Base-by-base conservation (phyloP, 2,888 invertebrate genomes). In the Sepiola atlantica region DNA sequence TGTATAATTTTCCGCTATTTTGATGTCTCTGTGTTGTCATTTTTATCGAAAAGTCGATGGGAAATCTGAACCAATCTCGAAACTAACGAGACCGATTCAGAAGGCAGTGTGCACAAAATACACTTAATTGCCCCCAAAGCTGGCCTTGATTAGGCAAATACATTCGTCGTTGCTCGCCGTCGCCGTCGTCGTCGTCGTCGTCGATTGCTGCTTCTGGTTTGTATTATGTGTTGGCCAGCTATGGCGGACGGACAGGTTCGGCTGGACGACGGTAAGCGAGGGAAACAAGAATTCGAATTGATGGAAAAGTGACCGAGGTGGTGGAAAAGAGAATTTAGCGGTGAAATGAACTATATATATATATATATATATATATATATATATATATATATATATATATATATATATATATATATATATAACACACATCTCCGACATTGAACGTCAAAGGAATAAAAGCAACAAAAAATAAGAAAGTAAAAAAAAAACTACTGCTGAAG, bases 21-120 rank as follows among this genome's bases (percentile, higher is more conserved):
- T 93, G 93, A 93, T 93, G 93, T 93, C 55, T 93, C 93, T 61
- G 93, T 93, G 93, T 93, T 93, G 93, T 93, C 93, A 93, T 93
- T 93, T 93, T 93, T 93, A 93, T 93, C 93, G 93, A 28, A 93
- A 32, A 93, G 57, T 57, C 57, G 93, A 93, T 55, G n/a, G 93
- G 35, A 35, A 93, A 55, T 55, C 93, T 61, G 55, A 35, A 32
- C 55, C 57, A 93, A 93, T 93, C 55, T 57, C 32, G 35, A 32
- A 35, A 55, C 55, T 93, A 93, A 93, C 93, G 93, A 93, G 93
- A 55, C 55, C 35, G 57, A 93, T 93, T 93, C 93, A 55, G 55
- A n/a, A 55, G 32, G 28, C 35, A 92, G 92, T 45, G 55, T 55
- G 93, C 93, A 35, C 57, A 55, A 93, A 93, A 55, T 55, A 93